phyloP scores from a whole-genome alignment of 2,888 invertebrate species.

The Melieria crassipennis region DNA sequence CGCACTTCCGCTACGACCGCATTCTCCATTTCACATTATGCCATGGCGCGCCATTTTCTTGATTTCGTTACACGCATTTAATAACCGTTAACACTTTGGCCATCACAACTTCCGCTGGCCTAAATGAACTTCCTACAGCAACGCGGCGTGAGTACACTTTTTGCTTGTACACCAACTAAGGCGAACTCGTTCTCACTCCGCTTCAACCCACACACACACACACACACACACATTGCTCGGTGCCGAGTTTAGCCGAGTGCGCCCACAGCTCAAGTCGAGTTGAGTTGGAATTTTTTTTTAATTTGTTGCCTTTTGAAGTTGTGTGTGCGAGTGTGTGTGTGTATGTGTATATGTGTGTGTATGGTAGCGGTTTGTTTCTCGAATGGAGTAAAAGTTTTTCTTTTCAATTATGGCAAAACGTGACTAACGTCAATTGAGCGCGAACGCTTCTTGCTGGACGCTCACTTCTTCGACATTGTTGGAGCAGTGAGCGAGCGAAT shows the following conservation, averaged over 20 bases:
- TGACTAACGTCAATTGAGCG: slow-evolving; percentile 20
- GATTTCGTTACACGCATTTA: slow-evolving; percentile 8
- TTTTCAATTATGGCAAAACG: slow-evolving; percentile 28
- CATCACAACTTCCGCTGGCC: slow-evolving; percentile 16
- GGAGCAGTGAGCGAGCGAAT: neutral
- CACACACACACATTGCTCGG: neutral
- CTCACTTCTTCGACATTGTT: neutral
- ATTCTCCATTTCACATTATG: too few relatives aligned
- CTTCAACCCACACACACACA: slow-evolving; percentile 11
- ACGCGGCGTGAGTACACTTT: neutral
- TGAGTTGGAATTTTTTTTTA: neutral
- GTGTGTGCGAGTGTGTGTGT: neutral
- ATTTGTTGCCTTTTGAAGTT: too few relatives aligned
- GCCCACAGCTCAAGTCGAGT: slow-evolving; percentile 1
- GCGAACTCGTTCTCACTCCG: neutral
- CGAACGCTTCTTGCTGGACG: neutral
- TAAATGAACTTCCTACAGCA: slow-evolving; percentile 11
- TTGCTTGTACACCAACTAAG: too few relatives aligned
- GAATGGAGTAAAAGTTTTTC: slow-evolving; percentile 20
- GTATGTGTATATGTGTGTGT: neutral
- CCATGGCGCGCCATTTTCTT: neutral
- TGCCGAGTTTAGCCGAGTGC: neutral
- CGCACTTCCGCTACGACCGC: too few relatives aligned
- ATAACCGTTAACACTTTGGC: slow-evolving; percentile 15
- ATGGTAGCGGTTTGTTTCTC: neutral